A percentile compares a stretch with the other conserved stretches of the same genome.
Evolutionary conservation across 2,113 vertebrate genomes (phyloP).

Genomic region (Oncorhynchus clarkii): DNA sequence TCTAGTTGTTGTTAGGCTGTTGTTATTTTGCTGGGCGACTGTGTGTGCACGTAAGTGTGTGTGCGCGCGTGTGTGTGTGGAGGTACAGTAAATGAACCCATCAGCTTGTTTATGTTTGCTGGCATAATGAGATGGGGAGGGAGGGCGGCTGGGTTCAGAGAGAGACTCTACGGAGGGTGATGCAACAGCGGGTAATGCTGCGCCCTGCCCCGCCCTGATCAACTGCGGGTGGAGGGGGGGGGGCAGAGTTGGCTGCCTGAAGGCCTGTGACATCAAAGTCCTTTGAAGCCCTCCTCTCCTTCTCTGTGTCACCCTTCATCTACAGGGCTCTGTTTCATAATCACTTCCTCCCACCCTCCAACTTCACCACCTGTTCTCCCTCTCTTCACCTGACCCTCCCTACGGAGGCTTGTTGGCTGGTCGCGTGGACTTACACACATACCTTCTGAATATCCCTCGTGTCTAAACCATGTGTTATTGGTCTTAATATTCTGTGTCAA

Average conservation of each 20-base stretch:
- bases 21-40: background rate
- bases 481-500: too few relatives aligned
- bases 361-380: background rate
- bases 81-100: slow-evolving; percentile 70
- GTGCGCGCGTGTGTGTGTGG: slow-evolving; percentile 49
- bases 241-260: slow-evolving; percentile 57
- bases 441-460: too few relatives aligned
- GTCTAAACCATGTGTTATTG: too few relatives aligned
- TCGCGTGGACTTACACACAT: too few relatives aligned
- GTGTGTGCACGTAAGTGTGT: slow-evolving; percentile 39
- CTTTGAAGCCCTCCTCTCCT: slow-evolving; percentile 54
- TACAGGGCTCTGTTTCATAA: slow-evolving; percentile 46
- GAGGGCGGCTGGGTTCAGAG: slow-evolving; percentile 59
- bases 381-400: slow-evolving; percentile 6
- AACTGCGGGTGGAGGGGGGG: slow-evolving; percentile 1
- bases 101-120: slow-evolving; percentile 70
- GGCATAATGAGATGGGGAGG: slow-evolving; percentile 58
- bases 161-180: slow-evolving; percentile 60
- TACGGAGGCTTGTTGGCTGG: too few relatives aligned
- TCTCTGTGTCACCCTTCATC: slow-evolving; percentile 36
- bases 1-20: too few relatives aligned
- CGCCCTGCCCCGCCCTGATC: slow-evolving; percentile 60
- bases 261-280: slow-evolving; percentile 67
- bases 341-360: slow-evolving; percentile 4
- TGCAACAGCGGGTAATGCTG: slow-evolving; percentile 65